Evolutionary conservation across 2,113 vertebrate species (phyloP).

Genomic region (Prunella fulvescens): DNA sequence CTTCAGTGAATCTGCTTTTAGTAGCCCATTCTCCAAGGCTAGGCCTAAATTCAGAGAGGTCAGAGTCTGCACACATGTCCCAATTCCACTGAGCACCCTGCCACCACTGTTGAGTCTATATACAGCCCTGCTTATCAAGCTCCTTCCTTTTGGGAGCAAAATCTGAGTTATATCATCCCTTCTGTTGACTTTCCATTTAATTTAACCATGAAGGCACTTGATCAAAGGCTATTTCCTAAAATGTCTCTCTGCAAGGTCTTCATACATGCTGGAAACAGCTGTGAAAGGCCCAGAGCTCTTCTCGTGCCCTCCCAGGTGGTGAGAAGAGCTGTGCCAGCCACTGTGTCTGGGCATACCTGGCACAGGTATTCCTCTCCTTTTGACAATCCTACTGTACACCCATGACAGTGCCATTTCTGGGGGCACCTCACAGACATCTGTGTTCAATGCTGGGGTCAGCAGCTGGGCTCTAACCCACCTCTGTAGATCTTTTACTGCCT

Average conservation of each 20-base stretch:
- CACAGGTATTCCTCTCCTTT: background rate
- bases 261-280: background rate
- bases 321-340: background rate
- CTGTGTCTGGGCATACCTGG: background rate
- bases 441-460: background rate
- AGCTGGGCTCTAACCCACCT: background rate
- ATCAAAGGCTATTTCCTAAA: background rate
- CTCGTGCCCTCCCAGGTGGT: background rate
- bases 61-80: background rate
- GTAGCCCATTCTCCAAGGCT: background rate
- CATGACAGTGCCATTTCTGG: rapidly evolving
- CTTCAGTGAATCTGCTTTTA: background rate
- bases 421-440: background rate
- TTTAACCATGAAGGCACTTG: background rate
- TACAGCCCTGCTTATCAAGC: background rate
- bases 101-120: background rate
- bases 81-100: background rate
- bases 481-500: background rate
- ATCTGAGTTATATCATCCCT: background rate
- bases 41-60: background rate
- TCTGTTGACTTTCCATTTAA: background rate
- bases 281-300: background rate
- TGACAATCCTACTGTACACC: background rate
- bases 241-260: background rate
- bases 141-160: background rate